phyloP scores from a whole-genome alignment of 2,888 invertebrate genomes.

The Rhabditophanes sp. region DNA sequence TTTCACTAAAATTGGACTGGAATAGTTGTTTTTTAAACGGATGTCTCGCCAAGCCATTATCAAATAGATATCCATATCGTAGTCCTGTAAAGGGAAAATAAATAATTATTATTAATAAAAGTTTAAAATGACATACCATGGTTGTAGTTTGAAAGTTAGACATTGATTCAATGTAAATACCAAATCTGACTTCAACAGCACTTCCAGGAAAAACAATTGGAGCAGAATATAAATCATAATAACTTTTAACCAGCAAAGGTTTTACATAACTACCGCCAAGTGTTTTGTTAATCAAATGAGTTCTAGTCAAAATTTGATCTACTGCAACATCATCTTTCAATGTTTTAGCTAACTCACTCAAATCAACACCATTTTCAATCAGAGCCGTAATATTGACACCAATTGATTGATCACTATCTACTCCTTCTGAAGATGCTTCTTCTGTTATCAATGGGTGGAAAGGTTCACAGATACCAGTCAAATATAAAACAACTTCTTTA shows the following conservation, averaged over 20 bases:
- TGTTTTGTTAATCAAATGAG: conserved; percentile 14
- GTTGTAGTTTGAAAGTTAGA: conserved; percentile 41
- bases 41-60: conserved; percentile 42
- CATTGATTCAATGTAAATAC: conserved; percentile 44
- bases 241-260: conserved; percentile 37
- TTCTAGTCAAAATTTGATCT: conserved; percentile 36
- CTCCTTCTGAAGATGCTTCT: conserved; percentile 12
- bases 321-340: conserved; percentile 42
- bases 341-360: conserved; percentile 39
- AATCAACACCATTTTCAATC: conserved; percentile 31
- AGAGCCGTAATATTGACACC: conserved; percentile 40
- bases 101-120: conserved; percentile 1
- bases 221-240: conserved; percentile 41
- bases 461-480: conserved; percentile 37
- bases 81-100: conserved; percentile 23
- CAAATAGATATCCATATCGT: conserved; percentile 43
- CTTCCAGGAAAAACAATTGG: conserved; percentile 36
- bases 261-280: conserved; percentile 21
- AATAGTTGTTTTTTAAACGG: conserved; percentile 35
- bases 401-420: conserved; percentile 40
- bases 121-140: conserved; percentile 24
- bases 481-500: conserved; percentile 28
- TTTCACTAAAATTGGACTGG: conserved; percentile 40
- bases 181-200: conserved; percentile 39
- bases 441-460: conserved; percentile 22